Base-by-base conservation (phyloP, 2,113 vertebrate genomes). In the Strigops habroptila region DNA sequence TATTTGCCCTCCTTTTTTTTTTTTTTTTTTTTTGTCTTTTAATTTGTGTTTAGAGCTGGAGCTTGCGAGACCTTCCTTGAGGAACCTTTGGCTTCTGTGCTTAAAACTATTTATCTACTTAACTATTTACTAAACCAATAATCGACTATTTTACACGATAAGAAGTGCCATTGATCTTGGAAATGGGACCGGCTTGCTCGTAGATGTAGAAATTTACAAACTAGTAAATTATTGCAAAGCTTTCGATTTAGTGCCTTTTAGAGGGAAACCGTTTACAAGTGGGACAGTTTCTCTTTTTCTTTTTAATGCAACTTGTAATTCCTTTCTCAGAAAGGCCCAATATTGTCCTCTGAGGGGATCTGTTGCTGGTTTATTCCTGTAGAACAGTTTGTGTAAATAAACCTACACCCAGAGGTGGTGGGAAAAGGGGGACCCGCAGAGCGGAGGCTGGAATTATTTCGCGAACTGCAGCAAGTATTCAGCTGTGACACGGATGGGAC, bases 81-180 rank as follows among this genome's bases (percentile, higher is more conserved):
- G 71, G 52, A 91, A 81, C 41, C 91, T 90, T 74, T 92, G 65
- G 55, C 83, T 91, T 90, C 83, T 86, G 81, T 48, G 69, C 83
- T 93, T 86, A 84, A 96, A 96, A 81, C 82, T 88, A 33, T 95
- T 96, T 95, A 93, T 83, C 82, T 87, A 4, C 92, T 95, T 93
- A 93, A 82, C 87, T 90, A 31, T 90, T 95, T 93, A 74, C 64
- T 88, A 94, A 94, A 88, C 79, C 85, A 64, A 60, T 92, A 94
- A 92, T 88, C 52, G 80, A 95, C 76, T 90, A 88, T 86, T 93
- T 93, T 83, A 81, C 51, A 70, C 7, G 6, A 27, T 71, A 79
- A 88, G 74, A 95, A 93, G 83, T 60, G 73, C 31, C 69, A 90
- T 90, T 75, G 86, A 83, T 96, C 84, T 71, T 79, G 86, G 80